These are phyloP conservation scores for Champsocephalus gunnari DNA, from an alignment of 2,797 vertebrate species.

Conservation along the genomic window DNA sequence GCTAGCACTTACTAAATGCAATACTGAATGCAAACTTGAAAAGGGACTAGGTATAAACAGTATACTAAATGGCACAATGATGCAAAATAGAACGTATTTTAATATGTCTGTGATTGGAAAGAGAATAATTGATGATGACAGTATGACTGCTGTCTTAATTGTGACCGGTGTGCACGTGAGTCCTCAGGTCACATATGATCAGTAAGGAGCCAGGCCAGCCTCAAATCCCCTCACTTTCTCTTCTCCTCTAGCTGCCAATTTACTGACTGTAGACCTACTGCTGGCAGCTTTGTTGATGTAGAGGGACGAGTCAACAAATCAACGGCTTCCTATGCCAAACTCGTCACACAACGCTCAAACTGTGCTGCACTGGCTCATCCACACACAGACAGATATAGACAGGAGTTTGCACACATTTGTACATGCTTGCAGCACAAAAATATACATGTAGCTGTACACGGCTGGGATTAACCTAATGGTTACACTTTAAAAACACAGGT, in stretches of 20 bases:
- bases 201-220: conserved; percentile 14
- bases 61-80: background rate
- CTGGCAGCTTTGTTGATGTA: conserved; percentile 75
- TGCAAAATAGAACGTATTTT: background rate
- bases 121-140: conserved; percentile 5
- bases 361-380: conserved; percentile 69
- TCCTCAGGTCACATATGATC: conserved; percentile 32
- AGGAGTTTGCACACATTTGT: conserved; percentile 31
- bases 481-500: conserved; percentile 45
- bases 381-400: conserved; percentile 48
- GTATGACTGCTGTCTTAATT: background rate
- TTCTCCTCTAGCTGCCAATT: conserved; percentile 30
- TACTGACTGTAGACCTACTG: conserved; percentile 56
- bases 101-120: background rate
- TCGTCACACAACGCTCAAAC: conserved; percentile 75
- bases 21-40: background rate
- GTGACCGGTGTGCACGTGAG: background rate
- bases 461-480: conserved; percentile 49
- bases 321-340: conserved; percentile 73
- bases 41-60: background rate
- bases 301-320: conserved; percentile 83
- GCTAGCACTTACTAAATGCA: background rate
- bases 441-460: conserved; percentile 42
- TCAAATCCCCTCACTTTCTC: conserved; percentile 6
- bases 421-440: conserved; percentile 43